phyloP scores from a whole-genome alignment of 2,113 vertebrate species.

The Platanista minor region DNA sequence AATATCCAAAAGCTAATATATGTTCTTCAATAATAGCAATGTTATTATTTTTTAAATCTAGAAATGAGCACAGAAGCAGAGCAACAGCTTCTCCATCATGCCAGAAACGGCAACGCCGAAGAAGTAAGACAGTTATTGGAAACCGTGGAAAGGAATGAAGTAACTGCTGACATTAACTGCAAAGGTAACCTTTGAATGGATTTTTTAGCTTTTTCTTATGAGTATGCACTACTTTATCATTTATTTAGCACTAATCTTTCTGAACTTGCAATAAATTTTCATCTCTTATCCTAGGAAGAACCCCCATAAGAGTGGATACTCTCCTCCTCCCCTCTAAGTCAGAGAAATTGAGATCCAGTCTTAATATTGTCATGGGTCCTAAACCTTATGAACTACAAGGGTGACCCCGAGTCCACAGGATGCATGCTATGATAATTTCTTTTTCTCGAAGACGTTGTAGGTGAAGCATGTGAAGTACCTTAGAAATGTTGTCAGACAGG shows the following conservation, averaged over 20 bases:
- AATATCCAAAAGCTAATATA: background rate
- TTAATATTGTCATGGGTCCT: background rate
- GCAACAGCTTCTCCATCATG: slow-evolving; percentile 90
- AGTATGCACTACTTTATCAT: background rate
- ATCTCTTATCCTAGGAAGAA: background rate
- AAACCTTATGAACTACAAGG: background rate
- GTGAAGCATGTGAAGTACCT: background rate
- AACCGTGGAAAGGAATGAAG: slow-evolving; percentile 80
- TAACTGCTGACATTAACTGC: slow-evolving; percentile 91
- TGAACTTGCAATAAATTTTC: background rate
- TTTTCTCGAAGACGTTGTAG: background rate
- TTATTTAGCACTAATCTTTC: background rate
- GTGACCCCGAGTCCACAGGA: background rate
- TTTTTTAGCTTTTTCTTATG: background rate
- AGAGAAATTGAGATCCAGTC: background rate
- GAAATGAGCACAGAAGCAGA: slow-evolving; percentile 87
- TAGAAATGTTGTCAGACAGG: background rate
- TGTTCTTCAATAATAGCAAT: background rate
- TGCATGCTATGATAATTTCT: background rate
- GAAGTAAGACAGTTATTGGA: slow-evolving; percentile 87
- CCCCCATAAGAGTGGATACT: background rate
- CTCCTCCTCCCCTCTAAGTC: background rate
- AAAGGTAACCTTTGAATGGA: slow-evolving; percentile 86
- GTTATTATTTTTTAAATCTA: slow-evolving; percentile 35
- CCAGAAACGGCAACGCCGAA: slow-evolving; percentile 91